Base-by-base conservation (phyloP, 1,140 invertebrate species). In the Tetramorium simillimum region DNA sequence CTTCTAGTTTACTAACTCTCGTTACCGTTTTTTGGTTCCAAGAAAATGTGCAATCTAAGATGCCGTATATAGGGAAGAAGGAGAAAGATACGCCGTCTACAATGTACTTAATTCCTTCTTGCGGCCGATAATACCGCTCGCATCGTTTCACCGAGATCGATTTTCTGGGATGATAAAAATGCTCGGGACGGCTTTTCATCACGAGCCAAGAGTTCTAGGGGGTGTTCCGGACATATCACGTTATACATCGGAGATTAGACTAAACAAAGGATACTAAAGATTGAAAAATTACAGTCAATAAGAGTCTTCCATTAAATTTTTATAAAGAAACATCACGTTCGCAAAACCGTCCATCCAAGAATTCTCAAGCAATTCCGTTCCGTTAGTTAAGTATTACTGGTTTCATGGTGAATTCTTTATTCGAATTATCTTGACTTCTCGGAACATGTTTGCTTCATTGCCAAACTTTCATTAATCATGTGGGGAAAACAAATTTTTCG, bases 81-180 rank as follows among this genome's bases (percentile, higher is more conserved):
- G 18, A 24, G 14, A 49, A 18, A 78, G 58, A 65, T 78, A 65
- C 37, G 16, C 21, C 73, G 53, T 60, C 53, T 78, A 78, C 63
- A 78, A 78, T 78, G 60, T 78, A 65, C 76, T 65, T 78, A 78
- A 78, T 78, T 78, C 43, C 76, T 65, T 65, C 75, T 78, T 78
- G 75, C 24, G 75, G 58, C 58, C 60, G 76, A 67, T 78, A 78
- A 65, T 78, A 78, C 43, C 76, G 40, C 63, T 77, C 75, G 40
- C 76, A 43, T 78, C 76, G 76, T 78, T 81, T 81, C 37, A 46
- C 67, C 65, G 3, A 21, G 10, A 81, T 81, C 78, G 78, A 81
- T 81, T 40, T 81, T 70, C 65, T 4, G 12, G 2, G 76, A 78
- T 78, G 76, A 78, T 78, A 60, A 78, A 78, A 78, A 78, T 65